A percentile compares a stretch with the other conserved stretches of the same genome.
Evolutionary conservation across 2,888 invertebrate genomes (phyloP).

Genomic region (Physocephala rufipes): DNA sequence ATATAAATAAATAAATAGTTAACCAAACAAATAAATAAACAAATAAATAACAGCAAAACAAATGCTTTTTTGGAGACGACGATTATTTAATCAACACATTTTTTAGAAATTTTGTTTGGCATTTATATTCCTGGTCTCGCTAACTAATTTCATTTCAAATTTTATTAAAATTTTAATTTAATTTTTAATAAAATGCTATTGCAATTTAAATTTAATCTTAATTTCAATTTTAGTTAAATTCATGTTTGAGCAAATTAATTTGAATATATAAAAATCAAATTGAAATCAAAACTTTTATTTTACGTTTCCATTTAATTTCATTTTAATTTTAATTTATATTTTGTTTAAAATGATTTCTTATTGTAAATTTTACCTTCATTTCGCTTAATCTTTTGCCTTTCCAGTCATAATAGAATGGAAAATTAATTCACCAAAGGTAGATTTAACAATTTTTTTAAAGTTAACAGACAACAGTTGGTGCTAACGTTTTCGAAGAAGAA

Average conservation of each 20-base stretch:
- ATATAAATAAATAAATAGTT: background rate
- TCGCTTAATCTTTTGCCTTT: background rate
- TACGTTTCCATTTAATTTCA: slow-evolving; percentile 31
- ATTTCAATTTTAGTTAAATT: no score
- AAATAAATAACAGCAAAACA: background rate
- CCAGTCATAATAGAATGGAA: no score
- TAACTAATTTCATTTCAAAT: no score
- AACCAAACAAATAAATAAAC: no score
- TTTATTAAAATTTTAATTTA: no score
- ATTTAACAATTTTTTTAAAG: slow-evolving; percentile 5
- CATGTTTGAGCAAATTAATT: background rate
- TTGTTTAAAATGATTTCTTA: slow-evolving; percentile 46
- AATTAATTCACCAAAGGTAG: background rate
- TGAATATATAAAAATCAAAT: background rate
- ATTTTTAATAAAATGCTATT: no score
- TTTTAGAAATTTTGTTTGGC: background rate
- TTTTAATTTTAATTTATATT: slow-evolving; percentile 56
- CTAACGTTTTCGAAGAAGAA: background rate
- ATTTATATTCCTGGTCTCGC: no score
- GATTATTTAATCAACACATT: background rate
- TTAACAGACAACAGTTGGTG: slow-evolving; percentile 6
- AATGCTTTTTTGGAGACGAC: background rate
- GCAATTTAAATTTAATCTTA: no score
- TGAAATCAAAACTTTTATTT: background rate
- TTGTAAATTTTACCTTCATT: background rate